These are phyloP conservation scores for Phymorhynchus buccinoides DNA, from an alignment of 1,140 invertebrate genomes.

Conservation along the genomic window DNA sequence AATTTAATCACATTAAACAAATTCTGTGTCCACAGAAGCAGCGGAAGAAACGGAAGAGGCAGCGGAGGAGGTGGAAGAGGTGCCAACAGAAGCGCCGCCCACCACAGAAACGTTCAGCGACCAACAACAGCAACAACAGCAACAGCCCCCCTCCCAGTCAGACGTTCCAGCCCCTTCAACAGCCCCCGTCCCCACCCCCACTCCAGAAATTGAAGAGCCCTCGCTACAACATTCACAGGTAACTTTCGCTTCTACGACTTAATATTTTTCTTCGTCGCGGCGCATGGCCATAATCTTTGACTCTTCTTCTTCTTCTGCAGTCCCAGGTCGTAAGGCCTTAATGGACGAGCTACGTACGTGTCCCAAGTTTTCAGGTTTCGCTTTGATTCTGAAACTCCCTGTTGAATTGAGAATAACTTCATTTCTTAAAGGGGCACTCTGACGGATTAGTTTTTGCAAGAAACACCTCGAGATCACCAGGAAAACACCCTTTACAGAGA, in stretches of 20 bases:
- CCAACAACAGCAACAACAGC: no score
- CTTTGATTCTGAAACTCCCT: no score
- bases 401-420: no score
- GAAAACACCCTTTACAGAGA: no score
- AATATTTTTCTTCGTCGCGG: neutral
- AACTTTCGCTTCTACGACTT: neutral
- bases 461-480: no score
- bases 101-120: slow-evolving; percentile 5
- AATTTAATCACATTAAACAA: no score
- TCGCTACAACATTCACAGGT: slow-evolving; percentile 22
- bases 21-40: slow-evolving; percentile 45
- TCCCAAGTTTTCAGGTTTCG: no score
- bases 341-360: no score
- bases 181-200: neutral
- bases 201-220: slow-evolving; percentile 18
- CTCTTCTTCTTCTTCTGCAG: no score
- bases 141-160: neutral
- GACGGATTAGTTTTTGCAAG: no score
- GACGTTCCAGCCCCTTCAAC: neutral
- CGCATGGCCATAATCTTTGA: neutral
- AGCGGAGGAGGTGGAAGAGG: slow-evolving; percentile 27
- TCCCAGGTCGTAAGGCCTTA: no score
- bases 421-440: no score
- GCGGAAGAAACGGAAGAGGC: slow-evolving; percentile 47
- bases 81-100: neutral